Evolutionary conservation across 2,888 invertebrate genomes (phyloP).

Genomic region (Polydrusus pterygomalis): DNA sequence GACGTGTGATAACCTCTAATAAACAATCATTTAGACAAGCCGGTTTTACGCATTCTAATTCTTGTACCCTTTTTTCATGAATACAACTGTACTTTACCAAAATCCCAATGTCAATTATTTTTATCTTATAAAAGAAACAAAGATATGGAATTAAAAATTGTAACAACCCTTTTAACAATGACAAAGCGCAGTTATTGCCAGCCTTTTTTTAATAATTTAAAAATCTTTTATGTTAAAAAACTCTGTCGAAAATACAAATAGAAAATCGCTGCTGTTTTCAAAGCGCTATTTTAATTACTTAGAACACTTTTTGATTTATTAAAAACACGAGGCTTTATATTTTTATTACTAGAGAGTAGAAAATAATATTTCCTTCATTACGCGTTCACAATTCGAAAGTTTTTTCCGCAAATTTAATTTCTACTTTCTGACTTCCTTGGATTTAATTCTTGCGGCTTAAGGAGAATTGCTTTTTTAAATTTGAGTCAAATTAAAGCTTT

Average conservation of each 20-base stretch:
- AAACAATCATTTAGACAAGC: too few species aligned
- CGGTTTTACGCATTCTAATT: too few species aligned
- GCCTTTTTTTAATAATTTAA: conserved; percentile 31
- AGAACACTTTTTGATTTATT: conserved; percentile 52
- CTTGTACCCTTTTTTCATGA: too few species aligned
- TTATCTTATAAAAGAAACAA: too few species aligned
- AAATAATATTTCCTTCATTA: conserved; percentile 45
- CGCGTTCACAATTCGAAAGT: conserved; percentile 8
- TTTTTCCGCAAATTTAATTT: conserved; percentile 17
- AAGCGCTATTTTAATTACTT: conserved; percentile 51
- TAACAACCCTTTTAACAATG: not conserved
- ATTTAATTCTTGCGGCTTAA: conserved; percentile 4
- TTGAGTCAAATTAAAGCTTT: not conserved
- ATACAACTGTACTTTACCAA: too few species aligned
- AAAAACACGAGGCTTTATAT: conserved; percentile 43
- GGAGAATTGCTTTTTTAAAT: conserved; percentile 8
- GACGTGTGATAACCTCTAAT: too few species aligned
- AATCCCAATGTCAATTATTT: too few species aligned
- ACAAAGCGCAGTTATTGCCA: not conserved
- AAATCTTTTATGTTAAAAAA: conserved; percentile 27
- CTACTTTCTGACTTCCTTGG: not conserved
- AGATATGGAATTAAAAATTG: not conserved
- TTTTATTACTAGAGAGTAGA: conserved; percentile 38
- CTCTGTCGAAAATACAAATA: conserved; percentile 29
- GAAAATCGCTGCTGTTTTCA: conserved; percentile 34